Base-by-base conservation (phyloP, 2,797 vertebrate genomes). In the Peromyscus nudipes region DNA sequence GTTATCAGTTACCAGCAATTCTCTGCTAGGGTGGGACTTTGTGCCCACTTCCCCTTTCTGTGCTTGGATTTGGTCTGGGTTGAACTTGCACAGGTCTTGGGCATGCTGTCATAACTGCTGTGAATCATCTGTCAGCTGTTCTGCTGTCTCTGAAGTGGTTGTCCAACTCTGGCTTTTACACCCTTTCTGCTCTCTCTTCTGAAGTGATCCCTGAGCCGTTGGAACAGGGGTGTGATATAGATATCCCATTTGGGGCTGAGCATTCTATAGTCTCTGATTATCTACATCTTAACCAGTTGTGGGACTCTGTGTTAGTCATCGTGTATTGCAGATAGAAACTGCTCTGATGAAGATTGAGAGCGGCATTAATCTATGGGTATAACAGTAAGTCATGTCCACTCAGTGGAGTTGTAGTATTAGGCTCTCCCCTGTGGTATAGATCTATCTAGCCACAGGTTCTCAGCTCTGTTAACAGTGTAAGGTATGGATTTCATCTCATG, bases 141-240 rank as follows among this genome's bases (percentile, higher is more conserved):
- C 21, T 34, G 16, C 21, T 37, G 0, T 69, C 13, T 86, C 43
- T 52, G 46, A 27, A 69, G 83, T 49, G 16, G 21, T 69, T 14
- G 25, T 27, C 4, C 64, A n/a, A 17, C 21, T 69, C 64, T 34
- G 29, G 17, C 29, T 65, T 67, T 21, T 49, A 49, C 10, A 85
- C 10, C 31, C 40, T 65, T 31, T 23, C 62, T 52, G 64, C 0
- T 27, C 21, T 49, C 17, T 67, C 65, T 85, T n/a, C 64, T 49
- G 65, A 67, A 49, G 31, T 14, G 21, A 27, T 10, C 21, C 12
- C 21, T 0, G 12, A 76, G 40, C 40, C 13, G 3, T 46, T 5
- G 29, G 43, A 52, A 43, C 64, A 23, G 19, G 62, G 31, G 31
- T 84, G 17, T 23, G 17, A n/a, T n/a, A n/a, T 67, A n/a, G 19